Evolutionary conservation across 2,113 vertebrate genomes (phyloP).

Genomic region (Chaetops frenatus): DNA sequence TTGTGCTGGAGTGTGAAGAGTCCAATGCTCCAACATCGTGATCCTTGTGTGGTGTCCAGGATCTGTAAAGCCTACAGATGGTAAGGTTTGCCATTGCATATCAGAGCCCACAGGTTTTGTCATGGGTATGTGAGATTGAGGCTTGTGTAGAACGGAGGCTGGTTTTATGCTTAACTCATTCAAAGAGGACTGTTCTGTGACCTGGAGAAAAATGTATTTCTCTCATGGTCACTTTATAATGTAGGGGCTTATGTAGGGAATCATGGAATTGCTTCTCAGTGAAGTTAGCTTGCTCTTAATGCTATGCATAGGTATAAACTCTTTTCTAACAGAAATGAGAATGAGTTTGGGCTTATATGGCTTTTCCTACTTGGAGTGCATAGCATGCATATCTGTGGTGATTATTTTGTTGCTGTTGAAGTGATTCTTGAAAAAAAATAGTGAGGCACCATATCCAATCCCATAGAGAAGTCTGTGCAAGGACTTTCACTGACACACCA

Average conservation of each 20-base stretch:
- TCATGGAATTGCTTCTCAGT: neutral
- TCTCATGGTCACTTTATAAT: neutral
- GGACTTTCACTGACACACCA: neutral
- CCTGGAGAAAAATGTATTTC: neutral
- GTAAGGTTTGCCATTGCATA: neutral
- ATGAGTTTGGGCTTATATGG: neutral
- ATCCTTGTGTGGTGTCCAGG: neutral
- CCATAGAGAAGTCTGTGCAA: neutral
- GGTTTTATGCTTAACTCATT: neutral
- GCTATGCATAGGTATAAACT: neutral
- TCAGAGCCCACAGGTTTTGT: neutral
- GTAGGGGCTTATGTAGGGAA: neutral
- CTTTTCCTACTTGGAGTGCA: neutral
- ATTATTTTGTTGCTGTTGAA: neutral
- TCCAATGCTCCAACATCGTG: neutral
- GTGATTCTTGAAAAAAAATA: neutral
- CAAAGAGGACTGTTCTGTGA: neutral
- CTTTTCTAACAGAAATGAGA: neutral
- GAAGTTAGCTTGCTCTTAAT: neutral
- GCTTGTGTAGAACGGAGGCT: neutral
- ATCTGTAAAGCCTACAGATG: neutral
- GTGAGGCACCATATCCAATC: neutral
- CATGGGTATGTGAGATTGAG: neutral
- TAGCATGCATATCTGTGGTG: neutral
- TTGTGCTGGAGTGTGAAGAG: slow-evolving; percentile 8